Conservation (phyloP, 2,888 invertebrate genomes). For the Andrena flavipes region DNA sequence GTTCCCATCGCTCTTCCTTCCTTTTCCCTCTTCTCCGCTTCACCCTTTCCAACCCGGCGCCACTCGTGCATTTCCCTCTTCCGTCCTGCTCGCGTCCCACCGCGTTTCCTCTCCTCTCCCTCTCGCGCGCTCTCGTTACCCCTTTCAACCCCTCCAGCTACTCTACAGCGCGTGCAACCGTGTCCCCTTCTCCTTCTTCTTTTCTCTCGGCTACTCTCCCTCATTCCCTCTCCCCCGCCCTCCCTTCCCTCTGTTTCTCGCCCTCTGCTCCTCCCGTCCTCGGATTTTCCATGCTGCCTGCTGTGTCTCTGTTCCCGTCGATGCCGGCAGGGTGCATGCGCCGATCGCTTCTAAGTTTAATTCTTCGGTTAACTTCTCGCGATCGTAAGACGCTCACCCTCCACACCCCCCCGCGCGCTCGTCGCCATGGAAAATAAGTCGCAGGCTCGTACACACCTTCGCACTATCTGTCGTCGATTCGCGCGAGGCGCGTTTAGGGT, state of each 20-base stretch:
- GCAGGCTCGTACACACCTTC: background rate
- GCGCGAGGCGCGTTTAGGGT: background rate
- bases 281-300: slow-evolving; percentile 55
- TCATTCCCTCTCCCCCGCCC: slow-evolving; percentile 7
- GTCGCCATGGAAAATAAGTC: background rate
- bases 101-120: slow-evolving; percentile 32
- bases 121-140: slow-evolving; percentile 52
- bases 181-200: slow-evolving; percentile 36
- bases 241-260: slow-evolving; percentile 1
- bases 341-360: slow-evolving; percentile 68
- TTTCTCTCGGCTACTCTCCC: slow-evolving; percentile 22
- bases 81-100: slow-evolving; percentile 19
- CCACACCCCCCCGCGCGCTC: background rate
- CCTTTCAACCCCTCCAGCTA: slow-evolving; percentile 54
- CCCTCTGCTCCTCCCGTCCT: background rate
- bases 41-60: slow-evolving; percentile 16
- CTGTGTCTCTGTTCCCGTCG: slow-evolving; percentile 52
- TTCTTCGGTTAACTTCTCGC: slow-evolving; percentile 64
- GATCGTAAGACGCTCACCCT: slow-evolving; percentile 35
- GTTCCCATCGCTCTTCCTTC: slow-evolving; percentile 32
- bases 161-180: slow-evolving; percentile 60
- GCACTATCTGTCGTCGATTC: background rate
- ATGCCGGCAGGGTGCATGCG: slow-evolving; percentile 71
- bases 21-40: slow-evolving; percentile 32
- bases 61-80: slow-evolving; percentile 69